Evolutionary conservation across 2,113 vertebrate genomes (phyloP).

Genomic region (Ciconia stormi): DNA sequence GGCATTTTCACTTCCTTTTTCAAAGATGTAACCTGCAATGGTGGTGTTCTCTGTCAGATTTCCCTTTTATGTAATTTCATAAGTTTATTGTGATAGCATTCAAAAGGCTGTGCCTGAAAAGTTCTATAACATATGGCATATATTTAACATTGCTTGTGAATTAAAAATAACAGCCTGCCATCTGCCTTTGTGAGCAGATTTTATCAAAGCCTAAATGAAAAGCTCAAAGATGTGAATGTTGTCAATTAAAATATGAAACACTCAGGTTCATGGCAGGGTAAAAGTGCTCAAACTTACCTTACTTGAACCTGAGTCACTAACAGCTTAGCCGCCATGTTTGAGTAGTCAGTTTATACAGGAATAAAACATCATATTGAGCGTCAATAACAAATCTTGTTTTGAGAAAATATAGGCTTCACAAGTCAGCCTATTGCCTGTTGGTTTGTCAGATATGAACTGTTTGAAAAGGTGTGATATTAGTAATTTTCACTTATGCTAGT

Average conservation of each 20-base stretch:
- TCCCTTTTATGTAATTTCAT: slow-evolving; percentile 77
- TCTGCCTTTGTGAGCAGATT: slow-evolving; percentile 82
- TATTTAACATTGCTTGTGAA: slow-evolving; percentile 85
- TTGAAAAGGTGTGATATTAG: not conserved
- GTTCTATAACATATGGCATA: slow-evolving; percentile 84
- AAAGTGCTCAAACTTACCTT: slow-evolving; percentile 68
- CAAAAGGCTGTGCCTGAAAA: slow-evolving; percentile 80
- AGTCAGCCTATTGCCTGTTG: not conserved
- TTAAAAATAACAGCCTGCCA: slow-evolving; percentile 86
- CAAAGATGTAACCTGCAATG: slow-evolving; percentile 61
- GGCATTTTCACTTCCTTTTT: slow-evolving; percentile 63
- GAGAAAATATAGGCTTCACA: slow-evolving; percentile 25
- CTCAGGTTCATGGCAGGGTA: slow-evolving; percentile 70
- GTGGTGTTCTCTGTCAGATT: slow-evolving; percentile 70
- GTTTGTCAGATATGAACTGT: not conserved
- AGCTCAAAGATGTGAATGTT: slow-evolving; percentile 80
- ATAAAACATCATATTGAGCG: not conserved
- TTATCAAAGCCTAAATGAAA: slow-evolving; percentile 81
- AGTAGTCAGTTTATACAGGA: not conserved
- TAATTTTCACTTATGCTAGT: not conserved
- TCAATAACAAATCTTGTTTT: not conserved
- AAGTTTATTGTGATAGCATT: slow-evolving; percentile 80
- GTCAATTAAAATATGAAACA: slow-evolving; percentile 83
- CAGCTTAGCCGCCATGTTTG: not conserved
- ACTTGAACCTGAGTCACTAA: slow-evolving; percentile 44